Percentiles rank a stretch among this genome's conserved stretches.
Conservation (phyloP, 2,888 invertebrate genomes). For the Cerceris rybyensis region DNA sequence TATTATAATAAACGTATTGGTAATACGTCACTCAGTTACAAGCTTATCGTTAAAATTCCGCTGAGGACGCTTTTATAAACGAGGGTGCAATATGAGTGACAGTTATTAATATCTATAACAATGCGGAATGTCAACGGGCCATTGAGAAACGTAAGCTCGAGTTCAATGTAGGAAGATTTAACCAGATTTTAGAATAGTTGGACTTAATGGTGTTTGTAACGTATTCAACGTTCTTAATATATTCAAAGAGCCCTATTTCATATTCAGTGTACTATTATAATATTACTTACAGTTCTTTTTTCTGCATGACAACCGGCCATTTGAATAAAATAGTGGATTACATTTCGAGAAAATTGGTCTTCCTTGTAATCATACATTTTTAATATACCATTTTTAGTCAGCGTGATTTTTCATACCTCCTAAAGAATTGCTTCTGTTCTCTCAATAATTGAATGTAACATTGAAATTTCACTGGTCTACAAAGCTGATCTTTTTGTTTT, state of each 20-base stretch:
- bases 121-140: slow-evolving; percentile 36
- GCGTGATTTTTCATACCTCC: too few relatives aligned
- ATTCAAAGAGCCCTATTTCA: slow-evolving; percentile 25
- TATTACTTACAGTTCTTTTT: slow-evolving; percentile 13
- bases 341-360: background rate
- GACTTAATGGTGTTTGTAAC: slow-evolving; percentile 28
- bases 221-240: slow-evolving; percentile 31
- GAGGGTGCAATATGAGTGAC: slow-evolving; percentile 33
- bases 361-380: background rate
- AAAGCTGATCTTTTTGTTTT: too few relatives aligned
- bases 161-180: slow-evolving; percentile 31
- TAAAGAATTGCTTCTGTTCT: too few relatives aligned
- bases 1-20: slow-evolving; percentile 42
- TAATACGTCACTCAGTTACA: background rate
- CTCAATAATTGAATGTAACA: too few relatives aligned
- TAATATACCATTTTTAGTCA: background rate
- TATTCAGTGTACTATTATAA: slow-evolving; percentile 38
- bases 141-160: background rate
- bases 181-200: background rate
- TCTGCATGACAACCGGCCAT: background rate
- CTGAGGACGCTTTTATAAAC: slow-evolving; percentile 37
- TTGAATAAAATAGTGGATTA: slow-evolving; percentile 13
- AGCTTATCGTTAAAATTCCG: slow-evolving; percentile 40
- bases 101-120: slow-evolving; percentile 24
- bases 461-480: too few relatives aligned